phyloP scores from a whole-genome alignment of 2,888 invertebrate species.

The Philopedon plagiatum region DNA sequence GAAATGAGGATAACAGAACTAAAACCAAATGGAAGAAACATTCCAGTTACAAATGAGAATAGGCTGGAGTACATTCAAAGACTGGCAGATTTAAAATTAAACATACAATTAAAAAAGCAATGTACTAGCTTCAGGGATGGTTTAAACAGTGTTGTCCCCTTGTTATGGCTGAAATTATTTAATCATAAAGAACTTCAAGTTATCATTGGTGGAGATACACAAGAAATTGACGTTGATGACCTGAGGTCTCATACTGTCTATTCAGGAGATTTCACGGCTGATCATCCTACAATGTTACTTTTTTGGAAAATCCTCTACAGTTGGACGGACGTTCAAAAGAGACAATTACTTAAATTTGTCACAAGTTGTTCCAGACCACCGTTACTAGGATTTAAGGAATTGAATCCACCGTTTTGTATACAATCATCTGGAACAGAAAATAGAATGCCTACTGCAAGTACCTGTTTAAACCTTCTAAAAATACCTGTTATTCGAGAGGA shows the following conservation, averaged over 20 bases:
- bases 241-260: conserved; percentile 90
- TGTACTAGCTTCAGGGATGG: conserved; percentile 92
- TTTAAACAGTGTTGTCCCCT: conserved; percentile 89
- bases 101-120: conserved; percentile 89
- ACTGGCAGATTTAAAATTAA: conserved; percentile 96
- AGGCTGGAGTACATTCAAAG: conserved; percentile 96
- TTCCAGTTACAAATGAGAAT: conserved; percentile 92
- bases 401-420: conserved; percentile 97
- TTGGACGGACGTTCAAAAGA: conserved; percentile 87
- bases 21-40: conserved; percentile 91
- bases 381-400: conserved; percentile 89
- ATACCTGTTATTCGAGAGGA: conserved; percentile 91
- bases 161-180: conserved; percentile 96
- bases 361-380: conserved; percentile 98
- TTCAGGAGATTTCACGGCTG: conserved; percentile 85
- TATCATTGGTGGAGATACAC: conserved; percentile 95
- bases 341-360: conserved; percentile 95
- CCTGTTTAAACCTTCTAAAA: conserved; percentile 98
- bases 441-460: conserved; percentile 95
- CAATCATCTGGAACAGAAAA: conserved; percentile 93
- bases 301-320: conserved; percentile 93
- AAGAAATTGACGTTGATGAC: conserved; percentile 94
- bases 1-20: conserved; percentile 81
- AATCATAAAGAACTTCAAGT: conserved; percentile 94
- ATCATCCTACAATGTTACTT: conserved; percentile 86